Percentiles rank a stretch among this genome's conserved stretches.
Conservation (phyloP, 2,888 invertebrate species). For the Mesopsocus fuscifrons region DNA sequence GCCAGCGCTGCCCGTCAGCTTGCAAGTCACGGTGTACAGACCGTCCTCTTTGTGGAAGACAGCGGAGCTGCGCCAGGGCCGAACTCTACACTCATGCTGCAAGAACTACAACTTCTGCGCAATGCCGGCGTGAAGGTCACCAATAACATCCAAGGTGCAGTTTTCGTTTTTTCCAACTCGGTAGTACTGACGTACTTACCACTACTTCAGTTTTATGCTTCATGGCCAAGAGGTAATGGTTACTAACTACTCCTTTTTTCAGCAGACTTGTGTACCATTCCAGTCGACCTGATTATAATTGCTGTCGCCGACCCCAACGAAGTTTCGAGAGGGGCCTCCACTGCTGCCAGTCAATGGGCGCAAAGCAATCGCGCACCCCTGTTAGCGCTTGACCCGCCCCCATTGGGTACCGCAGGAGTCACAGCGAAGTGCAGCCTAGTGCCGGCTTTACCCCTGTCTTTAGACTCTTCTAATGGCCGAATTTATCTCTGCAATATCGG, state of each 20-base stretch:
- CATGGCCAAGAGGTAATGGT: too few relatives aligned
- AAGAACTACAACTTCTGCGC: not conserved
- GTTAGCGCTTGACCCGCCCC: constrained; percentile 56
- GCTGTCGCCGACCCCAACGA: constrained; percentile 29
- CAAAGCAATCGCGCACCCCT: constrained; percentile 50
- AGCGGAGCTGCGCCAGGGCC: constrained; percentile 18
- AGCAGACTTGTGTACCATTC: constrained; percentile 25
- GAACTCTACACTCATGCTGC: constrained; percentile 16
- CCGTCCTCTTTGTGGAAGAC: constrained; percentile 36
- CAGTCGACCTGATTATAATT: constrained; percentile 34
- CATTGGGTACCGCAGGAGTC: constrained; percentile 37
- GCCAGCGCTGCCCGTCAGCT: constrained; percentile 61
- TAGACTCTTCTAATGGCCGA: constrained; percentile 43
- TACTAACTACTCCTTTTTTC: too few relatives aligned
- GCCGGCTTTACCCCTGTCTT: constrained; percentile 47
- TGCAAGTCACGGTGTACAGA: constrained; percentile 60
- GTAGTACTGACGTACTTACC: too few relatives aligned
- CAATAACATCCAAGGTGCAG: constrained; percentile 27
- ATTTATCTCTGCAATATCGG: constrained; percentile 73
- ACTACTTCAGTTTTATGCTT: too few relatives aligned
- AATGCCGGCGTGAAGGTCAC: constrained; percentile 23
- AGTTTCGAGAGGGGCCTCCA: constrained; percentile 27
- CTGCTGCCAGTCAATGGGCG: constrained; percentile 43
- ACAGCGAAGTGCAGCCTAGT: constrained; percentile 46
- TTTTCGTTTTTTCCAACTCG: too few relatives aligned